Percentiles rank a stretch among this genome's conserved stretches.
These are phyloP conservation scores for Paedocypris sp. DNA, from an alignment of 2,113 vertebrate genomes.

Conservation along the genomic window DNA sequence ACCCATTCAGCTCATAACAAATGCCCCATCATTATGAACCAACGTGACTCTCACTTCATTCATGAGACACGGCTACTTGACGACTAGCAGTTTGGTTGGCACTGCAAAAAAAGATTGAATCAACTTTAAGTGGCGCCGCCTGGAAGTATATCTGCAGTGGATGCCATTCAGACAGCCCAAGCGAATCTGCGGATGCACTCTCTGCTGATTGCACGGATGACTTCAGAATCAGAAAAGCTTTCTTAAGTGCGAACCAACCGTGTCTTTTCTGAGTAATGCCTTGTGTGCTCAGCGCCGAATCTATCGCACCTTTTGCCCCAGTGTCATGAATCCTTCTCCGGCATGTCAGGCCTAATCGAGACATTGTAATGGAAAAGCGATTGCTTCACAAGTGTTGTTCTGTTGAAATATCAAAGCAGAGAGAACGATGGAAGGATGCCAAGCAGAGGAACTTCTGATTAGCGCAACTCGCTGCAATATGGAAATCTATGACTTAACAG, in stretches of 20 bases:
- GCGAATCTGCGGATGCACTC: conserved; percentile 12
- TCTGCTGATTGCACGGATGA: conserved; percentile 10
- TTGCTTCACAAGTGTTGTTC: conserved; percentile 27
- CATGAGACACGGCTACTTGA: background rate
- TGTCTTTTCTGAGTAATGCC: background rate
- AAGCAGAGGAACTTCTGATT: conserved; percentile 32
- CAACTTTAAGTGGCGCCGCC: background rate
- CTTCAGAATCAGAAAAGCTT: conserved; percentile 11
- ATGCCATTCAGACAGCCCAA: background rate
- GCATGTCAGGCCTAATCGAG: conserved; percentile 5
- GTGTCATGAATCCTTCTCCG: conserved; percentile 3
- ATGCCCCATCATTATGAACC: background rate
- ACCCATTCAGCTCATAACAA: background rate
- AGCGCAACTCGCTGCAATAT: background rate
- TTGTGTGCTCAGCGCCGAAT: background rate
- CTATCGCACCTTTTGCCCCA: background rate
- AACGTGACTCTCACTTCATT: background rate
- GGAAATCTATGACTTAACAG: conserved; percentile 2
- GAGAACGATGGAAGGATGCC: conserved; percentile 14
- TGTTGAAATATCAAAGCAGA: conserved; percentile 28
- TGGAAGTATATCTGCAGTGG: background rate
- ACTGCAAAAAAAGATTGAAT: background rate
- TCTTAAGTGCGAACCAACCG: background rate
- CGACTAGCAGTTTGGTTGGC: background rate
- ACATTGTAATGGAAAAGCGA: conserved; percentile 9